A percentile compares a stretch with the other conserved stretches of the same genome.
Evolutionary conservation across 2,113 vertebrate species (phyloP).

Genomic region (Himantopus leucocephalus): DNA sequence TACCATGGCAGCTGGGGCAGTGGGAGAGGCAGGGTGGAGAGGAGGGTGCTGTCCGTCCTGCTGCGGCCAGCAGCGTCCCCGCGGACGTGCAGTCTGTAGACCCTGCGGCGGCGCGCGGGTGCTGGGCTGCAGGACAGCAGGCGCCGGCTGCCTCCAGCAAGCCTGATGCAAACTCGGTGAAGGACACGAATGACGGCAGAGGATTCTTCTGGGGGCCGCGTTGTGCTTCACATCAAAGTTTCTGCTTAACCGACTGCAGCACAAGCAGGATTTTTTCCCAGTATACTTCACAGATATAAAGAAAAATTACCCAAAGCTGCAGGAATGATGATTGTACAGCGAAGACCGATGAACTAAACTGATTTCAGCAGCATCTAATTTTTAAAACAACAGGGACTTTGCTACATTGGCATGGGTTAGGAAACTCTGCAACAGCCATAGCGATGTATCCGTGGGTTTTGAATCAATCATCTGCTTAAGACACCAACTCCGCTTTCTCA

Average conservation of each 20-base stretch:
- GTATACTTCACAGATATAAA: neutral
- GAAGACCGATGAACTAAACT: neutral
- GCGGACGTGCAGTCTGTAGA: neutral
- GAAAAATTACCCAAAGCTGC: neutral
- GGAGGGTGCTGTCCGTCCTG: neutral
- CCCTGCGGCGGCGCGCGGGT: rapidly evolving
- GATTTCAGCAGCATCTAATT: neutral
- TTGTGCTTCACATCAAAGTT: neutral
- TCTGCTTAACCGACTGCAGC: neutral
- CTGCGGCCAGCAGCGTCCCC: neutral
- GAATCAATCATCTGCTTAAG: neutral
- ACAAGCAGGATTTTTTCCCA: rapidly evolving
- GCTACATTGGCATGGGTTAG: neutral
- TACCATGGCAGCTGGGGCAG: rapidly evolving
- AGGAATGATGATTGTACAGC: neutral
- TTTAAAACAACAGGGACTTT: neutral
- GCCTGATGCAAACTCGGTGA: neutral
- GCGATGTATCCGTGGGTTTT: neutral
- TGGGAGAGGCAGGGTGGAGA: neutral
- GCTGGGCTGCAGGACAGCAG: neutral
- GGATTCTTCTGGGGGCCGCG: neutral
- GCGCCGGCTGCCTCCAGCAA: neutral
- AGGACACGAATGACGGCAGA: neutral
- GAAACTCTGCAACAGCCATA: neutral
- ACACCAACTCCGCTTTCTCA: neutral